Percentiles rank a stretch among this genome's conserved stretches.
Evolutionary conservation across 2,113 vertebrate genomes (phyloP).

Genomic region (Ardeotis arabs): DNA sequence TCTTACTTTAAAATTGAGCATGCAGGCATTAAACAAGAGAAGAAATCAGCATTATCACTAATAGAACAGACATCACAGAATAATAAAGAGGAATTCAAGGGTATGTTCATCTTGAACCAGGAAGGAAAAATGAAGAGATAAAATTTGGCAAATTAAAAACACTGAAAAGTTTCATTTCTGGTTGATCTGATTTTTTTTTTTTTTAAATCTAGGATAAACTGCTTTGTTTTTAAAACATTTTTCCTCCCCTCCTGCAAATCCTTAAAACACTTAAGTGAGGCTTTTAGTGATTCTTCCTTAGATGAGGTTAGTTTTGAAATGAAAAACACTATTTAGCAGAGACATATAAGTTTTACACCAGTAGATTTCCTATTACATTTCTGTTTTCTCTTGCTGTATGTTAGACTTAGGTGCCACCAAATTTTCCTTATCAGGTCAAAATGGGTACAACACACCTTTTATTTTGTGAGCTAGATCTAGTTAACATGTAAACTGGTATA

Average conservation of each 20-base stretch:
- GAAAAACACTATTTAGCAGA: neutral
- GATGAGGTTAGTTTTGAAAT: neutral
- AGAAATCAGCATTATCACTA: neutral
- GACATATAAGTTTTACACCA: neutral
- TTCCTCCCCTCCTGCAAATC: fast-evolving
- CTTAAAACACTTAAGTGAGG: neutral
- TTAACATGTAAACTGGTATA: neutral
- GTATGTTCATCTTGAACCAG: neutral
- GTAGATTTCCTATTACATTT: neutral
- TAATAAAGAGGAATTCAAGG: neutral
- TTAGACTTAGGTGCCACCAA: neutral
- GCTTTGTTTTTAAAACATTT: neutral
- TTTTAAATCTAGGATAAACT: neutral
- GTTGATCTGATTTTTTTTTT: neutral
- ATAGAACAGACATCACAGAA: neutral
- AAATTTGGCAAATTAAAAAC: neutral
- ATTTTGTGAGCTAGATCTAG: neutral
- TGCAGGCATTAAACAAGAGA: neutral
- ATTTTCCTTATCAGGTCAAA: neutral
- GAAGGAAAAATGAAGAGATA: neutral
- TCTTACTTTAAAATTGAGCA: neutral
- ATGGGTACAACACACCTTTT: neutral
- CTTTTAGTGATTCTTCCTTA: neutral
- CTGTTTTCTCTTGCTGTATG: neutral
- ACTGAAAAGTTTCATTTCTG: neutral